Conservation (phyloP, 2,888 invertebrate genomes). For the Poecilus cupreus region DNA sequence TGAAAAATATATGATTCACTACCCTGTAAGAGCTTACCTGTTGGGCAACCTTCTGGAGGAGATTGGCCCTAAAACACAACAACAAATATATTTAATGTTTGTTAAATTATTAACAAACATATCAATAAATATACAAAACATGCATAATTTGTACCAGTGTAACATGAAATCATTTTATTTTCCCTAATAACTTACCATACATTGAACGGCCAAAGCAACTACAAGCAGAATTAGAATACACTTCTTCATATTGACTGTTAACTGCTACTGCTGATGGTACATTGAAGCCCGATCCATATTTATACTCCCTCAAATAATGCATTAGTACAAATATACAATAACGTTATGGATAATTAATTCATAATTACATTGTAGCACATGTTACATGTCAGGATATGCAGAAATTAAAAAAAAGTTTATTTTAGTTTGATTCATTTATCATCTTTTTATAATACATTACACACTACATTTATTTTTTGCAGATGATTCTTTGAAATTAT, state of each 20-base stretch:
- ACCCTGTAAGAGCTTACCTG: too few species aligned
- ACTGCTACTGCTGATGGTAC: too few species aligned
- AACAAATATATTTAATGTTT: too few species aligned
- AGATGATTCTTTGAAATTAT: background rate
- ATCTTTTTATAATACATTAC: background rate
- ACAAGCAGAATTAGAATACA: background rate
- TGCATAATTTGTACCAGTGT: too few species aligned
- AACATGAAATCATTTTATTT: too few species aligned
- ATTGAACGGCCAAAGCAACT: background rate
- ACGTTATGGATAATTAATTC: background rate
- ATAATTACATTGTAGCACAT: background rate
- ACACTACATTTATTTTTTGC: too few species aligned
- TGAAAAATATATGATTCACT: too few species aligned
- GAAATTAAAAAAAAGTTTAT: background rate
- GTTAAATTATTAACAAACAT: too few species aligned
- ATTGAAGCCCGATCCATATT: background rate
- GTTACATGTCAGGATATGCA: background rate
- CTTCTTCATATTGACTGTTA: background rate
- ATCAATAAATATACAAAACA: too few species aligned
- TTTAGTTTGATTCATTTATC: background rate
- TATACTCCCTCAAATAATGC: background rate
- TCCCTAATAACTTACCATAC: background rate
- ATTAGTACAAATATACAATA: background rate
- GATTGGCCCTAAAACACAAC: too few species aligned
- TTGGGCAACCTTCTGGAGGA: too few species aligned